Evolutionary conservation across 2,113 vertebrate genomes (phyloP).

Genomic region (Chaetodon trifascialis): DNA sequence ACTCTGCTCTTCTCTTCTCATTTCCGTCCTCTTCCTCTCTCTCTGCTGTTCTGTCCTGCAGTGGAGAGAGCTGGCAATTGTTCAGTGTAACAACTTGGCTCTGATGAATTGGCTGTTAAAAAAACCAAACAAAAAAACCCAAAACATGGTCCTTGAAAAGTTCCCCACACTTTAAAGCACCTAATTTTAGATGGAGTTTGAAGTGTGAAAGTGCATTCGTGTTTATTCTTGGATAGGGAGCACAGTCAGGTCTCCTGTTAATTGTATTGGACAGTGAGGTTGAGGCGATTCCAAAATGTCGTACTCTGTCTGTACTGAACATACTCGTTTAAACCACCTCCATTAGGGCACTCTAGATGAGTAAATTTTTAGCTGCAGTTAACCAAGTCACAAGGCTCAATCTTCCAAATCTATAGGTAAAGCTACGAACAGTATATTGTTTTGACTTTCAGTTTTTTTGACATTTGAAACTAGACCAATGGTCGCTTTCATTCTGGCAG

Average conservation of each 20-base stretch:
- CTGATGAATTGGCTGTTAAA: conserved; percentile 50
- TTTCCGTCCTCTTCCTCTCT: conserved; percentile 8
- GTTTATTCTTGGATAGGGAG: conserved; percentile 24
- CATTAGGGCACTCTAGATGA: neutral
- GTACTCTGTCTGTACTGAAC: conserved; percentile 1
- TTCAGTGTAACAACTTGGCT: conserved; percentile 44
- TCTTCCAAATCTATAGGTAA: too few relatives aligned
- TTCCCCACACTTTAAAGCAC: conserved; percentile 16
- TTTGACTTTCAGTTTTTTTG: too few relatives aligned
- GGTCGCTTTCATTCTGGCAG: too few relatives aligned
- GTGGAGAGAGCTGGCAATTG: conserved; percentile 14
- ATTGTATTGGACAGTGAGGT: conserved; percentile 21
- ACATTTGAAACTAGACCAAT: too few relatives aligned
- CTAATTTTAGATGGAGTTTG: conserved; percentile 24
- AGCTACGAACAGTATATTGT: too few relatives aligned
- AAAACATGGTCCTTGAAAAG: conserved; percentile 40
- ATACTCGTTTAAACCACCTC: neutral
- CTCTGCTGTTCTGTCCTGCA: conserved; percentile 15
- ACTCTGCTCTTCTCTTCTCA: neutral
- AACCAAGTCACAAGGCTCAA: too few relatives aligned
- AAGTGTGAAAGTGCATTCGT: conserved; percentile 31
- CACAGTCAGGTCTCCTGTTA: conserved; percentile 16
- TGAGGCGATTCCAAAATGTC: conserved; percentile 12
- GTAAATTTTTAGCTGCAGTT: too few relatives aligned
- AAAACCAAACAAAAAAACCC: neutral